phyloP scores from a whole-genome alignment of 2,888 invertebrate species.

The Helicoverpa assulta region DNA sequence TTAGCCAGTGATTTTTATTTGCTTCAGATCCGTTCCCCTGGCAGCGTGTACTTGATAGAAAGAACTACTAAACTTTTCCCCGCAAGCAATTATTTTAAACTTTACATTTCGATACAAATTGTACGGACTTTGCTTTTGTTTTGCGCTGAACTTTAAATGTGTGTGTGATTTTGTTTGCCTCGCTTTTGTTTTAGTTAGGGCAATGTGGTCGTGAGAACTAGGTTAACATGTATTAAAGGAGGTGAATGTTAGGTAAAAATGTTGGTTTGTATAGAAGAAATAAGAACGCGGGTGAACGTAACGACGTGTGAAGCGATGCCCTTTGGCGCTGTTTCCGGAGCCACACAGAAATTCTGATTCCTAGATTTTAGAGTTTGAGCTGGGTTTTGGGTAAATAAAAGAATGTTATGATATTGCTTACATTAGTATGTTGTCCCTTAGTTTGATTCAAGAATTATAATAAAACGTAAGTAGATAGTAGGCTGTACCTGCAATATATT shows the following conservation, averaged over 20 bases:
- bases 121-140: conserved; percentile 48
- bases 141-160: conserved; percentile 54
- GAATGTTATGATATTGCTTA: background rate
- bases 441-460: too few relatives aligned
- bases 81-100: conserved; percentile 61
- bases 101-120: conserved; percentile 63
- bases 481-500: conserved; percentile 9
- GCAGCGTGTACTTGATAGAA: conserved; percentile 52
- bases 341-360: conserved; percentile 4
- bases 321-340: conserved; percentile 1
- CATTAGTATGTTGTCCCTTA: too few relatives aligned
- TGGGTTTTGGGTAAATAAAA: conserved; percentile 3
- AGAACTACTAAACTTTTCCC: conserved; percentile 53
- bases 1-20: conserved; percentile 61
- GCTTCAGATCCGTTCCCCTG: conserved; percentile 47
- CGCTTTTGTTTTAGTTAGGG: conserved; percentile 51
- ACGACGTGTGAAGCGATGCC: conserved; percentile 15
- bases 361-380: background rate
- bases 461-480: background rate
- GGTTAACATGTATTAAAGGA: conserved; percentile 53
- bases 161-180: conserved; percentile 54
- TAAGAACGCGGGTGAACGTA: conserved; percentile 17
- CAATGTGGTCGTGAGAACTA: conserved; percentile 43
- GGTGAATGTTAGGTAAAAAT: conserved; percentile 43
- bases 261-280: conserved; percentile 34